Base-by-base conservation (phyloP, 2,888 invertebrate genomes). In the Octonoba sinensis region DNA sequence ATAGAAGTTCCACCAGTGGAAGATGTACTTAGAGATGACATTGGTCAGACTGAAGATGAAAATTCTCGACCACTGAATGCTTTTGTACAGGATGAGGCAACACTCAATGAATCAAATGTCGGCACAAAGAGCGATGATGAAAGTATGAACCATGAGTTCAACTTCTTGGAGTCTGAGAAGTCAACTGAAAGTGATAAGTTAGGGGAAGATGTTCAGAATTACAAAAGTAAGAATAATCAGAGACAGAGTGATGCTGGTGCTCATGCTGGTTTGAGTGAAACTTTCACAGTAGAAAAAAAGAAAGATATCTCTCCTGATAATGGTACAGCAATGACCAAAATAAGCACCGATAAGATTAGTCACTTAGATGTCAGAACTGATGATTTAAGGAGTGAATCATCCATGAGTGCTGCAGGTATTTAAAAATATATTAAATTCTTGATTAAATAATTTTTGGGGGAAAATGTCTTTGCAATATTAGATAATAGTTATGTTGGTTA, bases 161-260 rank as follows among this genome's bases (percentile, higher is more conserved):
- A 75, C 62, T 75, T 75, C 60, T 57, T 75, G n/a, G 75, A 75
- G 51, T 65, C 66, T 46, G 49, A 66, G 44, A 65, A 66, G 47
- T 51, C 20, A 49, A 44, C n/a, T 13, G 62, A 65, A 18, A 46
- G 20, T 47, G 24, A 73, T 13, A 20, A n/a, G 20, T 3, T 46
- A 46, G 22, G n/a, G 46, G 16, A 46, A 59, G 36, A 36, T 36
- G 36, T 36, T 36, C 36, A 36, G 36, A 36, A 36, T 36, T 36
- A 36, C 36, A 36, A 6, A 36, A 36, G 11, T 8, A 36, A 8
- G 8, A 36, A 36, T 8, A 36, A 36, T 8, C 36, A 1, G 3
- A 36, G 36, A 11, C 4, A 36, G 36, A 36, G 6, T 11, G 36
- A 36, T 36, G 8, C 36, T 36, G 36, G 36, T 36, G 36, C 36